Evolutionary conservation across 2,797 vertebrate species (phyloP), one percentile per base, ranked within the genome.

Genomic region (Tauraco hartlaubi): DNA sequence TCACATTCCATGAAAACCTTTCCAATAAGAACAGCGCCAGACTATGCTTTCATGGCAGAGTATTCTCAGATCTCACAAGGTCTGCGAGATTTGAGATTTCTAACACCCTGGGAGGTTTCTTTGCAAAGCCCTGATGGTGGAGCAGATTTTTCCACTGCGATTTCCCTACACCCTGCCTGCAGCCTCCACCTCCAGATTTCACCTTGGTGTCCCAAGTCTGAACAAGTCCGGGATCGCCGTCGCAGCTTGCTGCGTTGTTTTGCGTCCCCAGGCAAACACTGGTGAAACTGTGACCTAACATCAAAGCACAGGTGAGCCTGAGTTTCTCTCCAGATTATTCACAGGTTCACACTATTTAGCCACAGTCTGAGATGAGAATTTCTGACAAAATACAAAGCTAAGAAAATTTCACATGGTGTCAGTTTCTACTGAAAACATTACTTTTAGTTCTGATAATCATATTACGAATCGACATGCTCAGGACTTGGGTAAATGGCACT

Each of bases 151-250:
- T 63, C 64, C 41, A 21, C 54, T 43, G 44, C 18, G 44, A 56
- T 95, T 82, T 87, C 25, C 9, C 28, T 35, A 44, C 23, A 31
- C 14, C 4, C 16, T 59, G 20, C 20, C 51, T 84, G 39, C n/a
- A 90, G 35, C 51, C 51, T 87, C 22, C 20, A 68, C n/a, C 49
- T 80, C 33, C 26, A 66, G 20, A 33, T 56, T 86, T 78, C 17
- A 5, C 14, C 41, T 49, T 33, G 7, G 9, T 35, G 35, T 90
- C 35, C 55, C 6, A 1, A 3, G 18, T 64, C 54, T 81, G 31
- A 90, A 55, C 41, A 83, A 78, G 46, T 6, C 23, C 0, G 0
- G 6, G 37, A 71, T 71, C 0, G 0, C n/a, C 2, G 3, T 39
- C 4, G 1, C 54, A 68, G 4, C 19, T 75, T 73, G 54, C 14